A percentile compares a stretch with the other conserved stretches of the same genome.
Evolutionary conservation across 2,888 invertebrate genomes (phyloP).

Genomic region (Dynastes grantii): DNA sequence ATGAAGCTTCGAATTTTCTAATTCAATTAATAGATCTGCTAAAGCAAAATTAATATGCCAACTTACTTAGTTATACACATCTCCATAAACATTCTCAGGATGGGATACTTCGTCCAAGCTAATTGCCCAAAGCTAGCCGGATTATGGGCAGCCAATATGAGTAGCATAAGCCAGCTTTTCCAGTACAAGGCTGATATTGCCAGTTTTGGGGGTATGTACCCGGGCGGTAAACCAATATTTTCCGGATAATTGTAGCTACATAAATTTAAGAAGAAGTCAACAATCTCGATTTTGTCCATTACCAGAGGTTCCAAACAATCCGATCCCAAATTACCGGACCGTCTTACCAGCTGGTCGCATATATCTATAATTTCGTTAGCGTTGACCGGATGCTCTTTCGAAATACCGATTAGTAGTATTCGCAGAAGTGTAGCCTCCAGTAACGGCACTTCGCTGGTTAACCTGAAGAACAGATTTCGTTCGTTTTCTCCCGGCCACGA

Average conservation of each 20-base stretch:
- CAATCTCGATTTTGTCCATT: constrained; percentile 87
- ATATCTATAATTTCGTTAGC: constrained; percentile 90
- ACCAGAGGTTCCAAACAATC: constrained; percentile 82
- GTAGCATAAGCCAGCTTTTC: constrained; percentile 93
- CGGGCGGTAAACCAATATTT: constrained; percentile 89
- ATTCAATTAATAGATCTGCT: no score
- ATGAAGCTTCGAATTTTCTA: no score
- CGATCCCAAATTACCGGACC: constrained; percentile 85
- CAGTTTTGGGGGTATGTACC: constrained; percentile 87
- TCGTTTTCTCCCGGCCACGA: constrained; percentile 95
- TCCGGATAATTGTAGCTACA: constrained; percentile 95
- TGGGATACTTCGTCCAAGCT: constrained; percentile 93
- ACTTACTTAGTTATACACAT: constrained; percentile 95
- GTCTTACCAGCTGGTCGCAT: constrained; percentile 86
- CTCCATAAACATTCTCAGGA: constrained; percentile 92
- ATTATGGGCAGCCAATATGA: constrained; percentile 94
- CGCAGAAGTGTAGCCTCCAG: constrained; percentile 88
- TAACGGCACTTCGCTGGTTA: constrained; percentile 91
- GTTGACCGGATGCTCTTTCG: constrained; percentile 84
- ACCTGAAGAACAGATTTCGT: constrained; percentile 81
- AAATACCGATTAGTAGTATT: constrained; percentile 82
- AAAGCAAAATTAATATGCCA: background rate
- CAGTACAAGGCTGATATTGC: constrained; percentile 95
- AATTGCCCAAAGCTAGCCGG: constrained; percentile 88
- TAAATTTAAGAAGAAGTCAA: constrained; percentile 92